Conservation (phyloP, 2,888 invertebrate genomes). For the Caenorhabditis sp. region DNA sequence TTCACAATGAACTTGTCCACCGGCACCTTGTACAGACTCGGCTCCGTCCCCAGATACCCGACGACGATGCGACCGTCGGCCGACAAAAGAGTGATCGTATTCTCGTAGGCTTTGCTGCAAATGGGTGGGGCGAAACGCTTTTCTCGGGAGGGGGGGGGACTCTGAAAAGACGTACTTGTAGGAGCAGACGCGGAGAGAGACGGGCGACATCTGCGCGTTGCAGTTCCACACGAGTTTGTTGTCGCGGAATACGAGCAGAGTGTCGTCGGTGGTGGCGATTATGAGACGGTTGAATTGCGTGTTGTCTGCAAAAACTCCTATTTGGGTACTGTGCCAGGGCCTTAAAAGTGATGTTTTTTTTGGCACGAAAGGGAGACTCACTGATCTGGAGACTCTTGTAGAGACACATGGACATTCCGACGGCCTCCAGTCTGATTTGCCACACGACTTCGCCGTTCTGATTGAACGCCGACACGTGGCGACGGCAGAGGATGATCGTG, state of each 20-base stretch:
- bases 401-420: slow-evolving; percentile 53
- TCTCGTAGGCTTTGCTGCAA: slow-evolving; percentile 52
- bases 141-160: background rate
- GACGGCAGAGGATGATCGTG: slow-evolving; percentile 61
- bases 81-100: slow-evolving; percentile 50
- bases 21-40: slow-evolving; percentile 56
- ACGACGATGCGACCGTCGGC: slow-evolving; percentile 50
- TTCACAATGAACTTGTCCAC: slow-evolving; percentile 40
- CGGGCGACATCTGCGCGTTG: slow-evolving; percentile 49
- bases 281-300: slow-evolving; percentile 45
- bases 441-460: slow-evolving; percentile 36
- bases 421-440: slow-evolving; percentile 63
- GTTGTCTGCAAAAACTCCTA: slow-evolving; percentile 27
- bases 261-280: slow-evolving; percentile 52
- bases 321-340: no score
- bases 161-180: slow-evolving; percentile 27
- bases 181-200: slow-evolving; percentile 35
- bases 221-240: slow-evolving; percentile 64
- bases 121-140: background rate
- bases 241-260: slow-evolving; percentile 57
- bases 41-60: slow-evolving; percentile 66
- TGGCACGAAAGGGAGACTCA: slow-evolving; percentile 3
- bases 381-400: slow-evolving; percentile 37
- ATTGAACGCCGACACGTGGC: slow-evolving; percentile 53
- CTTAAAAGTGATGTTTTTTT: background rate